Evolutionary conservation across 1,140 invertebrate species (phyloP), one percentile per base, ranked within the genome.

Genomic region (Myzus persicae): DNA sequence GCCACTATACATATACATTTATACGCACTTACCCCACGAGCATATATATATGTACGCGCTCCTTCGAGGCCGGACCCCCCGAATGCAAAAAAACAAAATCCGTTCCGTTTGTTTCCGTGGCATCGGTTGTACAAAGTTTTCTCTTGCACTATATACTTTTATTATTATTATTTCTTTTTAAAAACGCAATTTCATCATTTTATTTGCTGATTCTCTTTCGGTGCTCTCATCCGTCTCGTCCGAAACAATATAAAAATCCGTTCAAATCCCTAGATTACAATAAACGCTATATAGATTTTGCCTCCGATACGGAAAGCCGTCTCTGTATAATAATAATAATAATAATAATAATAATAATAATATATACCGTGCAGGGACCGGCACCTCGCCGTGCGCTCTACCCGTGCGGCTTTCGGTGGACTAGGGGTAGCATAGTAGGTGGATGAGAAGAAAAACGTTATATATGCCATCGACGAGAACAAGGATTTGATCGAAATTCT

Each of bases 111-210:
- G 91, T 92, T 93, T 85, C 91, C 91, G 31, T 67, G 26, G 89
- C 48, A n/a, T 40, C 36, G 76, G n/a, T 84, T 40, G 14, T 40
- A 54, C 81, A 85, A 93, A 93, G 44, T 93, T 93, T 93, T 93
- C 38, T 81, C 91, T 20, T 85, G 81, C 81, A 42, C 81, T 92
- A 76, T 76, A 76, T 82, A 81, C 82, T 91, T 76, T 81, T 90
- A 90, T 89, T 90, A 90, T 76, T 91, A 92, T 92, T 93, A 85
- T 84, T 91, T 82, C 42, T 91, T 84, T 93, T 93, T 93, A 85
- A 93, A 90, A 93, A 93, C 91, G 91, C 91, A 51, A 82, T 85
- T 93, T 93, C 91, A 85, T 93, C 91, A 85, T 93, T 93, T 93
- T 93, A 92, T 92, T 90, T 90, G 51, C 89, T 90, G 54, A 59